A percentile compares a stretch with the other conserved stretches of the same genome.
Conservation (phyloP, 2,888 invertebrate species). For the Incurvaria masculella region DNA sequence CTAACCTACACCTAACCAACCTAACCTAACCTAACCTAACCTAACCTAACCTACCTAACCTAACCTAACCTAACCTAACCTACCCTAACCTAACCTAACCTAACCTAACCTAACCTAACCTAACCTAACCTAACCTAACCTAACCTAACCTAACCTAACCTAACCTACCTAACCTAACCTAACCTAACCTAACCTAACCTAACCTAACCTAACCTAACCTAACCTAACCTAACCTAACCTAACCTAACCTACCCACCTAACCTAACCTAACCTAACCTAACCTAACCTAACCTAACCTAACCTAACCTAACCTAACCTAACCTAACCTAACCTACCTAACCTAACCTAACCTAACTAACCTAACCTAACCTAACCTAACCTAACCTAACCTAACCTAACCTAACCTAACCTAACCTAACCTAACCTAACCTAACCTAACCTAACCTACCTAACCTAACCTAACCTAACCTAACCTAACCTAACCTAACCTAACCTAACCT, state of each 20-base stretch:
- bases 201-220: slow-evolving; percentile 5
- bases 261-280: slow-evolving; percentile 10
- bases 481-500: slow-evolving; percentile 14
- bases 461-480: slow-evolving; percentile 14
- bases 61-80: slow-evolving; percentile 8
- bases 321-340: slow-evolving; percentile 12
- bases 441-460: slow-evolving; percentile 13
- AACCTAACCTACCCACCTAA: slow-evolving; percentile 5
- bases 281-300: slow-evolving; percentile 7
- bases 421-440: slow-evolving; percentile 13
- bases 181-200: slow-evolving; percentile 11
- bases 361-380: slow-evolving; percentile 12
- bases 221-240: slow-evolving; percentile 6
- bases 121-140: slow-evolving; percentile 7
- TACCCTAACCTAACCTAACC: slow-evolving; percentile 3
- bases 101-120: slow-evolving; percentile 2
- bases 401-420: slow-evolving; percentile 10
- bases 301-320: slow-evolving; percentile 12
- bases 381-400: slow-evolving; percentile 11
- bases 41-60: too few species aligned
- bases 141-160: slow-evolving; percentile 6
- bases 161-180: slow-evolving; percentile 8
- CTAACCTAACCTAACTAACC: slow-evolving; percentile 15
- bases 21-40: slow-evolving; percentile 4
- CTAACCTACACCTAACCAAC: slow-evolving; percentile 8